Evolutionary conservation across 2,888 invertebrate species (phyloP), one percentile per base, ranked within the genome.

Genomic region (Lepas anatifera): DNA sequence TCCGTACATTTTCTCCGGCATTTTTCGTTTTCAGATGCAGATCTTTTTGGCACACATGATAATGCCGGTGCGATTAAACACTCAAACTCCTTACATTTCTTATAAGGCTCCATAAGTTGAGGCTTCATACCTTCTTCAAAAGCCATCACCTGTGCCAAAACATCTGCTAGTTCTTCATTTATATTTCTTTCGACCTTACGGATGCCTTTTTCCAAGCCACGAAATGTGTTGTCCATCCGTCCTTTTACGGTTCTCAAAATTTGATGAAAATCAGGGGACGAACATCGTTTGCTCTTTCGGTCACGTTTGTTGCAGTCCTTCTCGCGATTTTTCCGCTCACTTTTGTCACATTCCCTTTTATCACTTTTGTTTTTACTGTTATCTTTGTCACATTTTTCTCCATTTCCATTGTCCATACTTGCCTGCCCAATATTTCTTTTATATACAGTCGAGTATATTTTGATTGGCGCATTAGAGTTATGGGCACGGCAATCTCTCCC

Each of bases 111-210:
- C 6, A 58, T 32, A 2, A 58, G 35, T 22, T 58, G 58, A 2
- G 58, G 58, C 22, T 58, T 58, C 58, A 58, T 58, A 10, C 22
- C 58, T 35, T 58, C 58, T 35, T 58, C 58, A 32, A 58, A 58
- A 6, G 32, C 58, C 35, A 58, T 58, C 7, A 58, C 58, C 22
- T 58, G 58, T 35, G 35, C 58, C n/a, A 58, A 35, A 2, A 58
- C 58, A 35, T 35, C n/a, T 13, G 58, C 58, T 2, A 58, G 58
- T 22, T 58, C 58, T 35, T 58, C 58, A 35, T 58, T 58, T 1
- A 58, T 35, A 22, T 32, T 58, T 35, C 22, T 18, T 35, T 58
- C 58, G 1, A 58, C 58, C 35, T 35, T 18, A 32, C 18, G 29
- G 13, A 58, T 18, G 0, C 58, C 58, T 35, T 58, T 58, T 29